Evolutionary conservation across 2,797 vertebrate species (phyloP), one percentile per base, ranked within the genome.

Genomic region (Macropodus opercularis): DNA sequence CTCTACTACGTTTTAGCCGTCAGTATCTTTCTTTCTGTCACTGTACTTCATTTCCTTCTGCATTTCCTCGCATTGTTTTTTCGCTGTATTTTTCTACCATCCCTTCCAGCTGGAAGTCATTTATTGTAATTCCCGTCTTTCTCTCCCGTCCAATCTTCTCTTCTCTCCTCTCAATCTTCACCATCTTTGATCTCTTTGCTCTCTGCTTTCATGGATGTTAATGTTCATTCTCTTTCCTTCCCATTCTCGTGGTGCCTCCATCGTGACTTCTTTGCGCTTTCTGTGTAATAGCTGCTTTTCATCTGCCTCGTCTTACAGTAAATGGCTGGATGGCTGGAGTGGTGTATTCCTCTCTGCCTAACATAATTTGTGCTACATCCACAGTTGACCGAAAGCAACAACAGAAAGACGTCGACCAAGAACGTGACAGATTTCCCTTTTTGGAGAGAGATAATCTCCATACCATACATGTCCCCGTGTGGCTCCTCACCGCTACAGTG

Each of bases 1-100:
- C 80, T 83, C 79, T 81, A 80, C 85, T 88, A 85, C 61, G 65
- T 83, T 90, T 75, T 56, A 85, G 65, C 52, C 35, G 67, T 74
- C 72, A 71, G 51, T 66, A 77, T 87, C 78, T 69, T 66, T 60
- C 76, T 54, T 21, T 82, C 56, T 31, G 10, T 66, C 52, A 17
- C 50, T 81, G 54, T 19, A 13, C 13, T 70, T 62, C 63, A 52
- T 69, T 77, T 79, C 23, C 47, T 38, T 22, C 55, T 70, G 43
- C 49, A 32, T 73, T 77, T 69, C 53, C 58, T 32, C 34, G 49
- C 11, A 56, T 38, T 59, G 32, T 62, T 67, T 59, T 58, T 36
- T 62, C 36, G n/a, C n/a, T 44, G 1, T 50, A n/a, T 61, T 38
- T 69, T 36, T 39, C 36, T 12, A 29, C 39, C 31, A 34, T 61